phyloP scores from a whole-genome alignment of 2,113 vertebrate species.

The Hyaena hyaena region DNA sequence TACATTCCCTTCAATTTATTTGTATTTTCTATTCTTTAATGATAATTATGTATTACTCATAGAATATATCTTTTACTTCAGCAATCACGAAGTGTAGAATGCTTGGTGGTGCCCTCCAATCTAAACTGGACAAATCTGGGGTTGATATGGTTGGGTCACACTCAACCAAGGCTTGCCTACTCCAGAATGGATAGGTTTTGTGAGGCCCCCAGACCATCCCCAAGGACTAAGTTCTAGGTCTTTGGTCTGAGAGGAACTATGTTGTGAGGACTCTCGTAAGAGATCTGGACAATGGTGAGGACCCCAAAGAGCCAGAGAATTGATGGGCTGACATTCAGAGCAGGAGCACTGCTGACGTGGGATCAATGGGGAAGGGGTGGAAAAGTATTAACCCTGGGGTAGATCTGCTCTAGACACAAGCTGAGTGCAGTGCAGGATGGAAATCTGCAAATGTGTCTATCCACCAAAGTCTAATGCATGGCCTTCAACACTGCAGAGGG shows the following conservation, averaged over 20 bases:
- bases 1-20: background rate
- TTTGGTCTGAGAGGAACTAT: background rate
- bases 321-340: background rate
- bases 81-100: background rate
- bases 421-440: background rate
- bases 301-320: background rate
- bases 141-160: background rate
- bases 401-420: background rate
- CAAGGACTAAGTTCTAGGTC: background rate
- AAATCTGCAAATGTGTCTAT: background rate
- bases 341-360: background rate
- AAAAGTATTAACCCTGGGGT: too few relatives aligned
- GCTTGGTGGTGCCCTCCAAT: background rate
- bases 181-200: background rate
- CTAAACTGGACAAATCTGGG: background rate
- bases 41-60: background rate
- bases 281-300: background rate
- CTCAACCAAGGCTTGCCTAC: background rate
- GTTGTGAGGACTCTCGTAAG: background rate
- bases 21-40: slow-evolving; percentile 5
- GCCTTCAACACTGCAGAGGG: too few relatives aligned
- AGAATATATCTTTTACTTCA: background rate
- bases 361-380: accelerated
- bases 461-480: background rate
- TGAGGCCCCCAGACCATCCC: background rate